Percentiles rank a stretch among this genome's conserved stretches.
Conservation (phyloP, 2,797 vertebrate species). For the Rhabdophis nuchalis region DNA sequence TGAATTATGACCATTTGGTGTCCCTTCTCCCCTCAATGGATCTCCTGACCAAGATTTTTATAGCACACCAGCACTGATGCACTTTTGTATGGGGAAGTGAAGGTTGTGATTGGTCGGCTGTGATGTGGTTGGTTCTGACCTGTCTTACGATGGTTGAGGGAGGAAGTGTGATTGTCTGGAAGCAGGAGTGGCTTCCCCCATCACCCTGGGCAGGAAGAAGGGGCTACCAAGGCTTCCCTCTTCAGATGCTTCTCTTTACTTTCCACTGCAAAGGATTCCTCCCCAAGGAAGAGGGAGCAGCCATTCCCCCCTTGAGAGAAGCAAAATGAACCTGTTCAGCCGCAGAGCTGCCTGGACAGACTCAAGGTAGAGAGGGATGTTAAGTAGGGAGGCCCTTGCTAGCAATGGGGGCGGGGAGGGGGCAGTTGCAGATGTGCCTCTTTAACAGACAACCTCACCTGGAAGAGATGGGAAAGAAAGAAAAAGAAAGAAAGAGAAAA, state of each 20-base stretch:
- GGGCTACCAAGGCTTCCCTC: not conserved
- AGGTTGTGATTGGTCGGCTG: not conserved
- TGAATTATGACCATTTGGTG: not conserved
- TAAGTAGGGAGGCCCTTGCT: not conserved
- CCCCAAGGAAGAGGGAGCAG: too few relatives aligned
- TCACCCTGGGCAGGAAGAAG: not conserved
- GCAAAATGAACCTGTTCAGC: not conserved
- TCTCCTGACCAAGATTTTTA: not conserved
- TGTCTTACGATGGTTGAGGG: not conserved
- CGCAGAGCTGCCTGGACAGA: not conserved
- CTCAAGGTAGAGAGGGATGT: not conserved
- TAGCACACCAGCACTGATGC: not conserved
- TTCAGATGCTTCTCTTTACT: not conserved
- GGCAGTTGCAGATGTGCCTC: too few relatives aligned
- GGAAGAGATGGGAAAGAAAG: not conserved
- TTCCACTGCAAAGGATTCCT: not conserved
- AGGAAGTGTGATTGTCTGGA: too few relatives aligned
- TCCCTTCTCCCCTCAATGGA: not conserved
- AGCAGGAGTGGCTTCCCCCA: not conserved
- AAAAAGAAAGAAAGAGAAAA: too few relatives aligned
- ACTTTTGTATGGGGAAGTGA: not conserved
- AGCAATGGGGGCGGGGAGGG: too few relatives aligned
- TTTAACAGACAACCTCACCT: not conserved
- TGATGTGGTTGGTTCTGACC: not conserved
- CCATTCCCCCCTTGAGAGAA: not conserved